A percentile compares a stretch with the other conserved stretches of the same genome.
phyloP scores from a whole-genome alignment of 1,140 invertebrate genomes.

The Schlechtendalia chinensis region DNA sequence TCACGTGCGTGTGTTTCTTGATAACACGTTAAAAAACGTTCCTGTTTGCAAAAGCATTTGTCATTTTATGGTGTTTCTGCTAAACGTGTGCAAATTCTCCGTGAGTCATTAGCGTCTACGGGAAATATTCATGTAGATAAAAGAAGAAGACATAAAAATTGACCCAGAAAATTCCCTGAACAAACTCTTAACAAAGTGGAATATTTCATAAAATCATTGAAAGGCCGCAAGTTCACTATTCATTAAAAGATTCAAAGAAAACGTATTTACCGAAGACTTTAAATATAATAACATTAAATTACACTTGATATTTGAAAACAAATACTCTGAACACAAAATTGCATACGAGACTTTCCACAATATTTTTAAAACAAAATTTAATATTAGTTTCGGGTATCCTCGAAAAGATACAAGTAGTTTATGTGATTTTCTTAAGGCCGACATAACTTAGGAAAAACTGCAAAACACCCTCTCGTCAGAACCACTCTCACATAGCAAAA shows the following conservation, averaged over 20 bases:
- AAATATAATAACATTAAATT: constrained; percentile 52
- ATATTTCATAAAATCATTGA: constrained; percentile 45
- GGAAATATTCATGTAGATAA: constrained; percentile 30
- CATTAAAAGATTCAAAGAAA: constrained; percentile 50
- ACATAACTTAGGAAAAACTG: no score
- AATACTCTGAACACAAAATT: constrained; percentile 30
- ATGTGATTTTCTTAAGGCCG: no score
- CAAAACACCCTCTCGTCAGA: no score
- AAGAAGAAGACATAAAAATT: constrained; percentile 48
- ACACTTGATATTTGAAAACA: constrained; percentile 42
- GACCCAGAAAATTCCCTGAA: constrained; percentile 43
- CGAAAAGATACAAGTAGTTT: no score
- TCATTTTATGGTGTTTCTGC: constrained; percentile 3
- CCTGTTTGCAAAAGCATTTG: constrained; percentile 7
- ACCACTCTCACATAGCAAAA: no score
- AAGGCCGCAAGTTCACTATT: constrained; percentile 51
- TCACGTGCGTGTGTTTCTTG: neutral
- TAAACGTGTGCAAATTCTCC: neutral
- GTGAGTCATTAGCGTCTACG: neutral
- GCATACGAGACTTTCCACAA: no score
- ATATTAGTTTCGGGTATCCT: no score
- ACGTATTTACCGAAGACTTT: constrained; percentile 50
- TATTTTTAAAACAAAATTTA: no score
- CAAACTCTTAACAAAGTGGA: constrained; percentile 26
- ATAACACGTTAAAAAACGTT: neutral